Percentiles rank a stretch among this genome's conserved stretches.
Evolutionary conservation across 2,888 invertebrate genomes (phyloP).

Genomic region (Tribolium freemani): DNA sequence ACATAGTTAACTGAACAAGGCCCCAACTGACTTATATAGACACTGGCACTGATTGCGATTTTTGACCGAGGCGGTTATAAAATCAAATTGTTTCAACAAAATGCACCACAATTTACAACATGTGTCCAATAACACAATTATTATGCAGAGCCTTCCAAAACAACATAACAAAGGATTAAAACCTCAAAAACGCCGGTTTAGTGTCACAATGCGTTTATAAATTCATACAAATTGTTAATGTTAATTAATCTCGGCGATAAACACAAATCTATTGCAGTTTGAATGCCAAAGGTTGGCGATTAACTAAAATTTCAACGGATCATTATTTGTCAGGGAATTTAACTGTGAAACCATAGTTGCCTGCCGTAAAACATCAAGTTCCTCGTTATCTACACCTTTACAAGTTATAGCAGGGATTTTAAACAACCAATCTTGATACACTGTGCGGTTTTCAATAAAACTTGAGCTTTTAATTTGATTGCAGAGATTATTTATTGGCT

Average conservation of each 20-base stretch:
- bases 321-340: background rate
- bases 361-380: background rate
- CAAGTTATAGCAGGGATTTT: background rate
- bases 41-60: slow-evolving; percentile 52
- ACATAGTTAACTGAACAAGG: slow-evolving; percentile 59
- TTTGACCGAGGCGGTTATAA: slow-evolving; percentile 52
- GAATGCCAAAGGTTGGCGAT: background rate
- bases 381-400: background rate
- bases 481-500: background rate
- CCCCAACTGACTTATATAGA: slow-evolving; percentile 49
- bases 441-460: background rate
- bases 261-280: background rate
- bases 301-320: background rate
- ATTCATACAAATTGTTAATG: background rate
- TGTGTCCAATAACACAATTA: slow-evolving; percentile 1
- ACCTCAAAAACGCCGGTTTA: too few species aligned
- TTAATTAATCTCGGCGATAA: background rate
- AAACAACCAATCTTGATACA: background rate
- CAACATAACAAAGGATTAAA: background rate
- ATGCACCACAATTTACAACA: background rate
- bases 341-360: background rate
- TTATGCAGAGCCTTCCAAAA: background rate
- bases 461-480: background rate
- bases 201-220: background rate
- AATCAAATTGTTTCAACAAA: slow-evolving; percentile 48